Evolutionary conservation across 2,797 vertebrate species (phyloP), one percentile per base, ranked within the genome.

Genomic region (Enoplosus armatus): DNA sequence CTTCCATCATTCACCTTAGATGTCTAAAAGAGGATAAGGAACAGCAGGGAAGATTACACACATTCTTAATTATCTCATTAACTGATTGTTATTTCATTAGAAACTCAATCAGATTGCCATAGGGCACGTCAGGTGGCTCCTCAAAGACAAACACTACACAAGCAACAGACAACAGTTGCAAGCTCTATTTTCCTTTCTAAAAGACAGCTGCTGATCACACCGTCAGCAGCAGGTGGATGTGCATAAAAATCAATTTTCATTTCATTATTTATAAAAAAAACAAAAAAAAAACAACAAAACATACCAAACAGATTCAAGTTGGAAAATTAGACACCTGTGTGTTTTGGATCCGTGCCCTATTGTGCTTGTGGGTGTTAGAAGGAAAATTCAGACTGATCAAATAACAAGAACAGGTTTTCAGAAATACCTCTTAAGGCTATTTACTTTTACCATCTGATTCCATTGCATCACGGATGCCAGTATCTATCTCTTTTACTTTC

Each of bases 11-110:
- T 39, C 20, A 60, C 12, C 16, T 77, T 72, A 88, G 55, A 54
- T 72, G 61, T 71, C 70, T 83, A 47, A 75, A 80, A 51, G 29
- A 61, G 20, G 75, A 69, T 37, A 75, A 64, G 41, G 39, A 84
- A 43, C 79, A 80, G 72, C 77, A 67, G 82, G 78, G 14, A 51
- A 22, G 70, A 69, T 80, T 48, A 69, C 26, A 22, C 26, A 22
- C 5, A 26, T 14, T 50, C 11, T 20, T 51, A 75, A 84, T 78
- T 74, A 77, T 79, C 69, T 59, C 41, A 79, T 80, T 88, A 81
- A 53, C 70, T 80, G 6, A 79, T 67, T 77, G 65, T 84, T 66
- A 62, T 77, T 80, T 88, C 39, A 82, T 78, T 74, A 82, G 55
- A 76, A 60, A 77, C 50, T 73, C 64, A 66, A 47, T 78, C 41